Percentiles rank a stretch among this genome's conserved stretches.
Evolutionary conservation across 2,113 vertebrate genomes (phyloP).

Genomic region (Lipophrys pholis): DNA sequence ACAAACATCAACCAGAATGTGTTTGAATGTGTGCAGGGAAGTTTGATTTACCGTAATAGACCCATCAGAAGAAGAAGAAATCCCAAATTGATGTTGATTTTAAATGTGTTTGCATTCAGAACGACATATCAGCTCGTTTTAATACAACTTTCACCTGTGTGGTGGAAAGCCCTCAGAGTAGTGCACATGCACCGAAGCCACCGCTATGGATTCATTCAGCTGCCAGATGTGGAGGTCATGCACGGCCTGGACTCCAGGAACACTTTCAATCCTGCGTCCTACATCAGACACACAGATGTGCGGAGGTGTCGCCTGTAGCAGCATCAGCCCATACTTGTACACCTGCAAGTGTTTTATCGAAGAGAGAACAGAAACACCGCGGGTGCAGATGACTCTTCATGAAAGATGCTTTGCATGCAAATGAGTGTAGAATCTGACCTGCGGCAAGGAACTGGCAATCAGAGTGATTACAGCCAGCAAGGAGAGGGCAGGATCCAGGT

Average conservation of each 20-base stretch:
- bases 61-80: no score
- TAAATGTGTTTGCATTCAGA: neutral
- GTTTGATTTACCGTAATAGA: no score
- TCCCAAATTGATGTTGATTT: no score
- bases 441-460: conserved; percentile 54
- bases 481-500: conserved; percentile 80
- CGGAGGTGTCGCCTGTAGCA: conserved; percentile 80
- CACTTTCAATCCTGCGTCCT: conserved; percentile 49
- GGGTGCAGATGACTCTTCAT: neutral
- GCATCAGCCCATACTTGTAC: conserved; percentile 68
- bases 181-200: conserved; percentile 83
- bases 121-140: neutral
- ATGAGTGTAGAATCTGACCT: conserved; percentile 48
- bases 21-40: no score
- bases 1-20: neutral
- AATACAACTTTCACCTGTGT: conserved; percentile 53
- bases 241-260: conserved; percentile 78
- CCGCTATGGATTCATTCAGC: conserved; percentile 59
- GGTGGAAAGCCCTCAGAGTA: conserved; percentile 72
- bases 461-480: conserved; percentile 71
- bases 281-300: conserved; percentile 68
- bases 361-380: neutral
- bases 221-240: conserved; percentile 86
- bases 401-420: neutral
- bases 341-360: conserved; percentile 55